Conservation (phyloP, 1,140 invertebrate genomes). For the Oncopeltus fasciatus region DNA sequence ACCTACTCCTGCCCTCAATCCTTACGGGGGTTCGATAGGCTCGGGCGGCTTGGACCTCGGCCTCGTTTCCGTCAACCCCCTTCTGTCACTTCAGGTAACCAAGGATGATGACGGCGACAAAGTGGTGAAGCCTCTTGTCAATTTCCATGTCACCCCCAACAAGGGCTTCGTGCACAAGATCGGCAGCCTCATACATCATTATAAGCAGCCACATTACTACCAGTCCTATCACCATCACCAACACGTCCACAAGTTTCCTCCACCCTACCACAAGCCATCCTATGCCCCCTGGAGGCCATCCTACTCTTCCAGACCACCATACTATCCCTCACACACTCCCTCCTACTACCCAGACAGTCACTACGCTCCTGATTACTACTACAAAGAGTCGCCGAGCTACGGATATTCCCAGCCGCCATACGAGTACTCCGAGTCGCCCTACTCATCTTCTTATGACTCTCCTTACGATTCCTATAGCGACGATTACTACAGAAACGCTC, state of each 20-base stretch:
- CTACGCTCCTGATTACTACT: slow-evolving; percentile 29
- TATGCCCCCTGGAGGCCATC: slow-evolving; percentile 11
- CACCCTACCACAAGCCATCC: slow-evolving; percentile 22
- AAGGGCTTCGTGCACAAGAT: slow-evolving; percentile 57
- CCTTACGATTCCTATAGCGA: slow-evolving; percentile 35
- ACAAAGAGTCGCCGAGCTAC: slow-evolving; percentile 24
- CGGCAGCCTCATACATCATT: slow-evolving; percentile 45
- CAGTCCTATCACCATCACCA: slow-evolving; percentile 36
- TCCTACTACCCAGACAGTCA: background rate
- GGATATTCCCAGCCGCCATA: background rate
- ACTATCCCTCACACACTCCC: slow-evolving; percentile 21
- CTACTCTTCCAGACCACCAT: slow-evolving; percentile 31
- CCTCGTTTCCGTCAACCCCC: slow-evolving; percentile 64
- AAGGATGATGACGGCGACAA: slow-evolving; percentile 76
- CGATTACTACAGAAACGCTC: slow-evolving; percentile 14
- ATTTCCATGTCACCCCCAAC: slow-evolving; percentile 73
- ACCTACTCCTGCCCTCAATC: slow-evolving; percentile 46
- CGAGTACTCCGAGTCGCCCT: slow-evolving; percentile 25
- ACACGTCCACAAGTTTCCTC: slow-evolving; percentile 22
- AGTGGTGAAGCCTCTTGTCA: slow-evolving; percentile 67
- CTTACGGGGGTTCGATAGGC: slow-evolving; percentile 50
- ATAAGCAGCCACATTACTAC: slow-evolving; percentile 31
- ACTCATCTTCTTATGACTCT: slow-evolving; percentile 26
- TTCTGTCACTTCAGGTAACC: slow-evolving; percentile 63
- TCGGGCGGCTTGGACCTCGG: slow-evolving; percentile 61